Evolutionary conservation across 2,113 vertebrate genomes (phyloP), one percentile per base, ranked within the genome.

Genomic region (Clarias macrocephalus): DNA sequence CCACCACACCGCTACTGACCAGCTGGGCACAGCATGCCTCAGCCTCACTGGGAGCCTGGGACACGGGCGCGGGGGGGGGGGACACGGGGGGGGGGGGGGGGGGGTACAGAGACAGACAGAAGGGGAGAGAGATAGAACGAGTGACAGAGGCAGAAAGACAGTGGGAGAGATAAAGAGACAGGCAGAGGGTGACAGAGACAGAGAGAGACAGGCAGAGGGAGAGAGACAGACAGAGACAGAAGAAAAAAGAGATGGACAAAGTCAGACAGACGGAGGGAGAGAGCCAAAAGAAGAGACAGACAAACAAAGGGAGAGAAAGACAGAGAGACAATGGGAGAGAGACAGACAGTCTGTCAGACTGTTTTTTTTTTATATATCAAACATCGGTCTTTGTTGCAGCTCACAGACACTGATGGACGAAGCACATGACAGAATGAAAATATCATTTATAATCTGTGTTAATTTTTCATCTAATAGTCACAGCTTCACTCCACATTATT

Each of bases 21-120:
- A 97, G 91, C 57, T 88, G 87, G 1, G 96, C 95, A 9, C 96
- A 97, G 10, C 93, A 89, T 0, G 95, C 96, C 85, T 96, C 96
- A 9, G 94, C 96, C 6, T 97, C 96, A 25, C 92, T 92, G 2
- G 95, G 93, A 81, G 96, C 96, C 96, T 97, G 88, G 59, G 0
- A 66, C 9, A 21, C 9, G n/a, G 0, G 25, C 25, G 59, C 10
- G 33, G 28, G 65, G 10, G 11, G 68, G 33, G 68, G 19, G 5
- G 5, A n/a, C n/a, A n/a, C n/a, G 28, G 19, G 3, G 3, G 42
- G 1, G 4, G 68, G 19, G 5, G 5, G 28, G 19, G 3, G 3
- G 42, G 1, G 4, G 1, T 12, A 16, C 12, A 8, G 75, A 68
- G 66, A 42, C 5, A 42, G 42, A 42, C 4, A 42, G 11, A 28